A percentile compares a stretch with the other conserved stretches of the same genome.
These are phyloP conservation scores for Phataginus tricuspis DNA, from an alignment of 2,797 vertebrate genomes.

Conservation along the genomic window DNA sequence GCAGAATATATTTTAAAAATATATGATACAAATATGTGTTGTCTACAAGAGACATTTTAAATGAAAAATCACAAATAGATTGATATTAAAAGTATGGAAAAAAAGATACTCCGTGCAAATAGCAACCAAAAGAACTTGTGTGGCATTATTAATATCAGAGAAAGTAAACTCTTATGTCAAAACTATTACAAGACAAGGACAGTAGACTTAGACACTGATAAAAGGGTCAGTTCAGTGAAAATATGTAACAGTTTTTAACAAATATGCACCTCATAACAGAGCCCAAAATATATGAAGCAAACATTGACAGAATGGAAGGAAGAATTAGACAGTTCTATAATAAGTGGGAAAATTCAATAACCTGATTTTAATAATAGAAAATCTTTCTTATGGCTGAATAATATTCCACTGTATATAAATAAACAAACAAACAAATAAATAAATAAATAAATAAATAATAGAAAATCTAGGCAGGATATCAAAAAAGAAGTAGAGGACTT, in stretches of 20 bases:
- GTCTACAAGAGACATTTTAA: background rate
- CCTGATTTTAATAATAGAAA: too few relatives aligned
- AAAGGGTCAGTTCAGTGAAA: background rate
- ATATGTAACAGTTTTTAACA: background rate
- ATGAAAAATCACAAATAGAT: background rate
- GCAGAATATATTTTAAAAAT: background rate
- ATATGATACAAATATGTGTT: background rate
- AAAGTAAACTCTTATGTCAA: background rate
- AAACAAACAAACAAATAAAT: too few relatives aligned
- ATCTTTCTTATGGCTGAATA: too few relatives aligned
- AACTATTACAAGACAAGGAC: background rate
- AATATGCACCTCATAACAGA: background rate
- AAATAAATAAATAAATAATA: too few relatives aligned
- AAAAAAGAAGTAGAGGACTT: background rate
- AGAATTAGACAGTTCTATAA: background rate
- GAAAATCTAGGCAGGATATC: background rate
- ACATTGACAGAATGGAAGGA: background rate
- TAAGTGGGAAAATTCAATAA: background rate
- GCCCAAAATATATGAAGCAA: background rate
- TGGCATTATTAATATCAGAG: background rate
- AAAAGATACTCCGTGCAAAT: background rate
- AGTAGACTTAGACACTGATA: background rate
- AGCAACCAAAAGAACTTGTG: background rate
- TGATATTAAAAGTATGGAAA: background rate
- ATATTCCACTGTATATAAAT: too few relatives aligned